Evolutionary conservation across 1,140 invertebrate genomes (phyloP).

Genomic region (Drosophila sechellia): DNA sequence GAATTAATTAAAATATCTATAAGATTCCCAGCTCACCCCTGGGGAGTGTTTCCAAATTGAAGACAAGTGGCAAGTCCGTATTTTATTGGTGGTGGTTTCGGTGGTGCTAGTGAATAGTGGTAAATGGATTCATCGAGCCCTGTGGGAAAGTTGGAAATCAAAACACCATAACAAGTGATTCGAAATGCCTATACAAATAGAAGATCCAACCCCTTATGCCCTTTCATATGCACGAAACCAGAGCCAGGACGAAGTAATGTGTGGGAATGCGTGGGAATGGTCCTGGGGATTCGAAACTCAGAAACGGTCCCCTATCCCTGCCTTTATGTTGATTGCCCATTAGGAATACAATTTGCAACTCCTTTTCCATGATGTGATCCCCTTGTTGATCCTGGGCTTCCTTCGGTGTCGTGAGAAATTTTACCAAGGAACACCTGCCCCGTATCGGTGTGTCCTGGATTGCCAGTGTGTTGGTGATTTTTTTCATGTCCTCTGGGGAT

Average conservation of each 20-base stretch:
- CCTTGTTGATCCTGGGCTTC: constrained; percentile 62
- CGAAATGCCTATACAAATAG: constrained; percentile 65
- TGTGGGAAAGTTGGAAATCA: constrained; percentile 80
- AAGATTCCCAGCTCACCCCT: constrained; percentile 31
- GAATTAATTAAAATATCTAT: constrained; percentile 78
- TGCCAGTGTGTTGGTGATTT: constrained; percentile 19
- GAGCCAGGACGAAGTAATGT: constrained; percentile 63
- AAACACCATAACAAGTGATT: constrained; percentile 76
- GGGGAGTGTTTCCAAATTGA: constrained; percentile 56
- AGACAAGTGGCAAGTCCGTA: constrained; percentile 70
- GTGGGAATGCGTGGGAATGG: constrained; percentile 73
- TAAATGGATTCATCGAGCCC: constrained; percentile 29
- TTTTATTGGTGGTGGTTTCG: constrained; percentile 57
- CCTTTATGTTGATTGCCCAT: constrained; percentile 78
- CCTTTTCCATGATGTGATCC: constrained; percentile 62
- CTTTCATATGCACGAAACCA: constrained; percentile 24
- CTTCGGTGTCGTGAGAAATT: constrained; percentile 81
- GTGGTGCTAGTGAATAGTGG: background rate
- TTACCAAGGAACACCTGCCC: constrained; percentile 82
- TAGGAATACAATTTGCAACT: constrained; percentile 82
- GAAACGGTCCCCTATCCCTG: constrained; percentile 17
- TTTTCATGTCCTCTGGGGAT: constrained; percentile 31
- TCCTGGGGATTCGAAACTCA: background rate
- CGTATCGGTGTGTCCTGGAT: constrained; percentile 52
- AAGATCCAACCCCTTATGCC: constrained; percentile 27